These are phyloP conservation scores for Bergia puertoricense DNA, from an alignment of 92 coral and sea anemone species.

Conservation along the genomic window DNA sequence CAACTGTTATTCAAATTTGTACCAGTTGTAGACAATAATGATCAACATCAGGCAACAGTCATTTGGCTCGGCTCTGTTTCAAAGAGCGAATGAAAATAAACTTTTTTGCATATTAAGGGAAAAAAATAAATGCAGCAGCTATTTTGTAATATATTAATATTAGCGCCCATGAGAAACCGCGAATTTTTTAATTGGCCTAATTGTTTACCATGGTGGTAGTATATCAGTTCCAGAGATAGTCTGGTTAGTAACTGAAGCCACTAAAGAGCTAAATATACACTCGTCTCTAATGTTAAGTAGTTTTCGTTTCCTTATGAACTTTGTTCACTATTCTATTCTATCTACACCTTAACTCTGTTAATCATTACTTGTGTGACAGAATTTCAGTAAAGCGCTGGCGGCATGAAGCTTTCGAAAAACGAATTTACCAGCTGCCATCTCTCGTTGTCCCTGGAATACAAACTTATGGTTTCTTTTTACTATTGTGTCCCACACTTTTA, in stretches of 20 bases:
- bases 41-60: no score
- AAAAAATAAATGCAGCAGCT: no score
- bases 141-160: no score
- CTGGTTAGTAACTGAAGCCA: not conserved
- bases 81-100: no score
- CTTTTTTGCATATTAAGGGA: no score
- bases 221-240: no score
- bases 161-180: no score
- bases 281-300: not conserved
- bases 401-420: not conserved
- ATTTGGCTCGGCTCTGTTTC: no score
- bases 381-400: not conserved
- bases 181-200: no score
- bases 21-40: no score
- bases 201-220: not conserved
- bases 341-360: not conserved
- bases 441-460: not conserved
- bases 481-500: not conserved
- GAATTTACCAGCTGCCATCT: not conserved
- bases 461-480: not conserved
- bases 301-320: not conserved
- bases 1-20: no score
- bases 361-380: not conserved
- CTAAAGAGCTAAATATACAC: not conserved
- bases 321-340: not conserved